Conservation (phyloP, 2,797 vertebrate species). For the Loriculus beryllinus region DNA sequence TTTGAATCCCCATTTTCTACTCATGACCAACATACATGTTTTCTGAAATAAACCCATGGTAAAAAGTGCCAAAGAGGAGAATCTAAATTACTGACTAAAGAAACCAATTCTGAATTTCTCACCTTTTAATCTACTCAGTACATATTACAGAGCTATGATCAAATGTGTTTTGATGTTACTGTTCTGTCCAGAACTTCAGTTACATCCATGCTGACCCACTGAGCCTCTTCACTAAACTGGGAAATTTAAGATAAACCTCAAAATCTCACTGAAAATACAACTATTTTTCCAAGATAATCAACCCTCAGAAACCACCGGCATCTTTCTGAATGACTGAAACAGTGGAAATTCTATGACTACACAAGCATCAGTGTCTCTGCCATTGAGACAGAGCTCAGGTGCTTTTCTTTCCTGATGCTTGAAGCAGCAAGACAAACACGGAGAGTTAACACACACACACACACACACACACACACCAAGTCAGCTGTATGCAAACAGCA, state of each 20-base stretch:
- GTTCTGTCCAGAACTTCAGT: neutral
- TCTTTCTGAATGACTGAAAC: neutral
- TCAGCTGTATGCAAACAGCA: rapidly evolving
- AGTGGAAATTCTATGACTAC: neutral
- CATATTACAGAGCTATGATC: neutral
- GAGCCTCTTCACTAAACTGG: neutral
- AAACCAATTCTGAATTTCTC: neutral
- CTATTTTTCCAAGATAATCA: neutral
- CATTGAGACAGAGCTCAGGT: neutral
- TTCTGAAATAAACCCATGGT: neutral
- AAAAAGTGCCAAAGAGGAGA: neutral
- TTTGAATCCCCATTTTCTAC: neutral
- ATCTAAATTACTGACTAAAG: neutral
- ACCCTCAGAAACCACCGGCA: neutral
- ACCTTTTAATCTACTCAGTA: neutral
- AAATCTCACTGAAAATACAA: neutral
- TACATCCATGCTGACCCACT: neutral
- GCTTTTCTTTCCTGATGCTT: neutral
- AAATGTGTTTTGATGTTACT: neutral
- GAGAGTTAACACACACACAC: neutral
- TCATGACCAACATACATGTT: neutral
- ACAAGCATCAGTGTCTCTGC: neutral
- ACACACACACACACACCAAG: neutral
- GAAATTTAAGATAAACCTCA: neutral
- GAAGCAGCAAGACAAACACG: neutral